A percentile compares a stretch with the other conserved stretches of the same genome.
Evolutionary conservation across 2,888 invertebrate species (phyloP).

Genomic region (Glyphotaelius pellucidus): DNA sequence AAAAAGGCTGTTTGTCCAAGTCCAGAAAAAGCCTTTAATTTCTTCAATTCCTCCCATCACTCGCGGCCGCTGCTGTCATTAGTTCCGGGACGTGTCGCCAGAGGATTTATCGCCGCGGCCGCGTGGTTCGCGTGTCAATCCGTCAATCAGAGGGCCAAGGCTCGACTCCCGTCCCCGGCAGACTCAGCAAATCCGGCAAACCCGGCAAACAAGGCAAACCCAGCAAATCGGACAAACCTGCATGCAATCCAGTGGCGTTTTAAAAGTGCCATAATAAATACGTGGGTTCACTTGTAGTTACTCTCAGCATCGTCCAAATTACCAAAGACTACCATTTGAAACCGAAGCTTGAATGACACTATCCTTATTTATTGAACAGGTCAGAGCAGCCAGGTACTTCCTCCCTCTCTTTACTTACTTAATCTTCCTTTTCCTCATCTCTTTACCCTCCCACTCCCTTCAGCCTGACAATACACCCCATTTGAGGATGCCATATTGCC

Average conservation of each 20-base stretch:
- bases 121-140: conserved; percentile 19
- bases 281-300: no score
- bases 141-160: neutral
- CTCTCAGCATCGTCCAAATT: no score
- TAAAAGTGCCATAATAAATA: neutral
- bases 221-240: neutral
- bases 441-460: no score
- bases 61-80: conserved; percentile 21
- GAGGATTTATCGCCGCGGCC: conserved; percentile 19
- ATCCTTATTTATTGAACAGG: no score
- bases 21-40: neutral
- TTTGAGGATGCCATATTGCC: no score
- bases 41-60: conserved; percentile 23
- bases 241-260: neutral
- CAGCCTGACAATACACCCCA: no score
- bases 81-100: conserved; percentile 19
- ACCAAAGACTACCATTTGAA: no score
- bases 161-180: neutral
- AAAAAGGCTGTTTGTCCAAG: neutral
- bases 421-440: no score
- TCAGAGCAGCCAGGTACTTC: no score
- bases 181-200: neutral
- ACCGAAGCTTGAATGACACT: no score
- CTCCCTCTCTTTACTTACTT: no score
- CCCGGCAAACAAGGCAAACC: neutral